These are phyloP conservation scores for Passerina amoena DNA, from an alignment of 2,113 vertebrate genomes.

Conservation along the genomic window DNA sequence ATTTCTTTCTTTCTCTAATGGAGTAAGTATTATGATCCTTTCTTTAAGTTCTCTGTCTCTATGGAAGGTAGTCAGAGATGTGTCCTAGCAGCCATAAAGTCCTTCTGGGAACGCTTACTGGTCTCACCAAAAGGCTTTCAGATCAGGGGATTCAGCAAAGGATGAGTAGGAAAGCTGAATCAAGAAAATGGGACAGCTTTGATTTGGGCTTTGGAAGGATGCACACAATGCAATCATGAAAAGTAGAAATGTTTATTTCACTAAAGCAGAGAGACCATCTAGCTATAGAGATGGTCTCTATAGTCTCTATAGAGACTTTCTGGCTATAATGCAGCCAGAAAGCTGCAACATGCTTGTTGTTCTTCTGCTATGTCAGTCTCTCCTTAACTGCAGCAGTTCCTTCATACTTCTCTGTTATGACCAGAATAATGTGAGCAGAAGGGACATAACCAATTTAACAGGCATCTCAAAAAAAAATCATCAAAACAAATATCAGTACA, in stretches of 20 bases:
- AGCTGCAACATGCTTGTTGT: neutral
- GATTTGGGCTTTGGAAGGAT: neutral
- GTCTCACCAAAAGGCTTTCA: neutral
- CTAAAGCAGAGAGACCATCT: neutral
- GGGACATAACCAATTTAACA: neutral
- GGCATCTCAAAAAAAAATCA: neutral
- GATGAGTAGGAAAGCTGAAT: neutral
- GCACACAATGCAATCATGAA: neutral
- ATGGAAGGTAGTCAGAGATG: neutral
- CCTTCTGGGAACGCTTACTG: neutral
- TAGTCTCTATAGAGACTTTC: no score
- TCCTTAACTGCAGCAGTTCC: neutral
- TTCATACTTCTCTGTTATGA: neutral
- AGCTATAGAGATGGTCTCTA: neutral
- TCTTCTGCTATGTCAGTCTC: neutral
- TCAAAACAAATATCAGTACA: neutral
- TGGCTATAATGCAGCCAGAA: neutral
- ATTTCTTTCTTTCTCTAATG: neutral
- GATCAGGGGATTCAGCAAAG: neutral
- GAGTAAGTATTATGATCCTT: neutral
- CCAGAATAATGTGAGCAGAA: slow-evolving; percentile 14
- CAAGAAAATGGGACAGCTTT: neutral
- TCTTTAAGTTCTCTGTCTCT: neutral
- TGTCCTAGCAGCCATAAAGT: neutral
- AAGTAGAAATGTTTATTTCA: neutral